Evolutionary conservation across 1,140 invertebrate species (phyloP).

Genomic region (Bombus soroeensis): DNA sequence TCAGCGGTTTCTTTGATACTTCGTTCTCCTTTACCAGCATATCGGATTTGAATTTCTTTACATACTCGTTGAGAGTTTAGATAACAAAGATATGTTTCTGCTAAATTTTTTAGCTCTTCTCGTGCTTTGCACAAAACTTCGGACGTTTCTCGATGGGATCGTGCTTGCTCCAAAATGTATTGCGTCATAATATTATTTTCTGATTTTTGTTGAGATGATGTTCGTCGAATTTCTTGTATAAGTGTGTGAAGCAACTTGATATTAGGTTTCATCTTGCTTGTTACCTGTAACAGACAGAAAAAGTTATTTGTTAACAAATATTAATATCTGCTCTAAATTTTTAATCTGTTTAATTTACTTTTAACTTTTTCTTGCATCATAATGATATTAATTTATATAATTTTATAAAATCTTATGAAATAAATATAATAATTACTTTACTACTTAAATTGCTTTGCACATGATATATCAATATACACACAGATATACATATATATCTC

Average conservation of each 20-base stretch:
- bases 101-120: constrained; percentile 89
- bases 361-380: neutral
- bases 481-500: neutral
- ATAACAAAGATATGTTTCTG: constrained; percentile 90
- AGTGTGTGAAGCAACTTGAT: constrained; percentile 84
- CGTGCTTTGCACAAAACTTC: constrained; percentile 91
- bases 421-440: neutral
- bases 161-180: constrained; percentile 89
- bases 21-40: constrained; percentile 90
- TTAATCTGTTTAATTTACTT: too few relatives aligned
- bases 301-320: neutral
- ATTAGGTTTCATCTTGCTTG: constrained; percentile 78
- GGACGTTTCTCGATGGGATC: constrained; percentile 89
- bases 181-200: constrained; percentile 84
- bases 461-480: too few relatives aligned
- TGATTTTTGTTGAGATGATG: constrained; percentile 81
- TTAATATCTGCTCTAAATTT: neutral
- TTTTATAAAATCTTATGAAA: neutral
- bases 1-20: constrained; percentile 90
- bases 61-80: constrained; percentile 86
- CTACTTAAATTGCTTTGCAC: neutral
- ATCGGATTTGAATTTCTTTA: constrained; percentile 88
- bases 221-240: constrained; percentile 85
- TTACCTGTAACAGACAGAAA: constrained; percentile 43
- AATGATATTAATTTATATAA: neutral